Conservation (phyloP, 2,113 vertebrate species). For the Paraplagusia blochii region DNA sequence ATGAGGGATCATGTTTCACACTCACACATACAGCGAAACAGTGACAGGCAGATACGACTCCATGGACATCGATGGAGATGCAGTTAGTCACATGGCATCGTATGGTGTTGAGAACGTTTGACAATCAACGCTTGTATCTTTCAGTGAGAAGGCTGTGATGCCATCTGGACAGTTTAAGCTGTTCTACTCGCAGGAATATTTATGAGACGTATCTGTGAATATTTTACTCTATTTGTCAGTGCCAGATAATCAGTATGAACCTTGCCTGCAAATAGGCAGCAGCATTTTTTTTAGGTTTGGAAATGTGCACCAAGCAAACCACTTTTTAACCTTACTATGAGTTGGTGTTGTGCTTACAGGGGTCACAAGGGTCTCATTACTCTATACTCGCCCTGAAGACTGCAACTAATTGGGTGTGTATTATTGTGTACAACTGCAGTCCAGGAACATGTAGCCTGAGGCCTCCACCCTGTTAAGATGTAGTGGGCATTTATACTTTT, state of each 20-base stretch:
- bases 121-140: slow-evolving; percentile 27
- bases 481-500: slow-evolving; percentile 33
- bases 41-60: slow-evolving; percentile 34
- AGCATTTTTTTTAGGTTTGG: too few relatives aligned
- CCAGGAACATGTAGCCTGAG: slow-evolving; percentile 54
- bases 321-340: too few relatives aligned
- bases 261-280: neutral
- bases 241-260: neutral
- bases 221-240: neutral
- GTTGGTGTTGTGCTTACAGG: too few relatives aligned
- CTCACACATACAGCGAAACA: slow-evolving; percentile 31
- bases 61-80: neutral
- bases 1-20: slow-evolving; percentile 46
- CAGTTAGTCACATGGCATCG: slow-evolving; percentile 40
- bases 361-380: neutral
- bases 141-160: slow-evolving; percentile 29
- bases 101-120: slow-evolving; percentile 23
- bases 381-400: slow-evolving; percentile 9
- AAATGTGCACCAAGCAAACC: too few relatives aligned
- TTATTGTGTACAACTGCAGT: slow-evolving; percentile 47
- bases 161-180: slow-evolving; percentile 50
- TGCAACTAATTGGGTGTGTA: slow-evolving; percentile 45
- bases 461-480: slow-evolving; percentile 49
- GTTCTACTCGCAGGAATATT: slow-evolving; percentile 26
- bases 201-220: slow-evolving; percentile 27